Conservation (phyloP, 2,113 vertebrate genomes). For the Malurus cyaneus region DNA sequence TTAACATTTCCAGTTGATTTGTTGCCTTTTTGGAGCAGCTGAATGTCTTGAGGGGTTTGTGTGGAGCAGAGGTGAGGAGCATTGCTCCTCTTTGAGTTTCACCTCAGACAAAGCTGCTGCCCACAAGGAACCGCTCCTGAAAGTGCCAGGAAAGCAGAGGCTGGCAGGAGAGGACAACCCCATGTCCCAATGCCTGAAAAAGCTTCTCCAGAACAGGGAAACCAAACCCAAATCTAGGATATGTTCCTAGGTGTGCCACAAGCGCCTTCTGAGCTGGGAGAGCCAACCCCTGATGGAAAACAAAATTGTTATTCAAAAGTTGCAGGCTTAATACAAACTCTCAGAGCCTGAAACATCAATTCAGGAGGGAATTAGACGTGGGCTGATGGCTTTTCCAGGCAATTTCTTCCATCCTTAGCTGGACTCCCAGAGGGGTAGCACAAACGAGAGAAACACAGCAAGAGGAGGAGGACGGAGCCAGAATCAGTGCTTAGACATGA, state of each 20-base stretch:
- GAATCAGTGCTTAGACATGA: not conserved
- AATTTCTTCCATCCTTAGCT: constrained; percentile 43
- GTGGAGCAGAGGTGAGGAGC: not conserved
- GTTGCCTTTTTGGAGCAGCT: constrained; percentile 16
- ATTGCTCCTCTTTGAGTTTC: not conserved
- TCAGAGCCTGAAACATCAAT: constrained; percentile 12
- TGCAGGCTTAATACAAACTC: constrained; percentile 13
- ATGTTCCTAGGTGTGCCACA: not conserved
- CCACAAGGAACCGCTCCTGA: not conserved
- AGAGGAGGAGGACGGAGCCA: constrained; percentile 21
- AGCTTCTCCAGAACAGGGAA: not conserved
- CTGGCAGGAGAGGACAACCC: not conserved
- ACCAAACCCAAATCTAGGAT: not conserved
- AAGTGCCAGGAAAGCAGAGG: not conserved
- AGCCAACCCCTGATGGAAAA: not conserved
- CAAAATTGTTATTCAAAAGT: constrained; percentile 25
- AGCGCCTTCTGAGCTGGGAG: not conserved
- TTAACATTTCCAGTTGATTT: constrained; percentile 13
- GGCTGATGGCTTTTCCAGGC: constrained; percentile 52
- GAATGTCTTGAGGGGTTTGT: not conserved
- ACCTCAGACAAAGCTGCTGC: not conserved
- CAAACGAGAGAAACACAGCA: not conserved
- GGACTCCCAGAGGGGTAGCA: constrained; percentile 14
- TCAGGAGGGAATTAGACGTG: constrained; percentile 34
- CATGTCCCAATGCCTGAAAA: rapidly evolving